Evolutionary conservation across 2,797 vertebrate genomes (phyloP).

Genomic region (Harpagifer antarcticus): DNA sequence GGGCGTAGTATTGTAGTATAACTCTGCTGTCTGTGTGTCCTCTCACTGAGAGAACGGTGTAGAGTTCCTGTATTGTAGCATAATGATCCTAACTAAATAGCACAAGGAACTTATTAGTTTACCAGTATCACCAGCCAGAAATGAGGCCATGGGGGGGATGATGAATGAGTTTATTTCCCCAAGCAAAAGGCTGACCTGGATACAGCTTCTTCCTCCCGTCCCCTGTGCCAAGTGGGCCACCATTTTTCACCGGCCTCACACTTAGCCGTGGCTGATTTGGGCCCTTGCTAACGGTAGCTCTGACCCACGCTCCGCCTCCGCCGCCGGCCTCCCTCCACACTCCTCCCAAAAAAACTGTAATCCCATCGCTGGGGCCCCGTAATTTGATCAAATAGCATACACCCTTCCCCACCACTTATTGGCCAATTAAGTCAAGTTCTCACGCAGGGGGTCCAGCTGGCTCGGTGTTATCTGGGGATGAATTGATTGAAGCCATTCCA

Average conservation of each 20-base stretch:
- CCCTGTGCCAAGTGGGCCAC: constrained; percentile 91
- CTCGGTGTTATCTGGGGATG: constrained; percentile 95
- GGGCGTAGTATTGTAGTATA: neutral
- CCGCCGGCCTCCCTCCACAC: constrained; percentile 73
- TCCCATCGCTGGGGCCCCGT: constrained; percentile 90
- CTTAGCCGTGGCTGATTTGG: constrained; percentile 83
- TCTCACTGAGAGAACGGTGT: constrained; percentile 38
- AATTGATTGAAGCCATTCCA: constrained; percentile 99
- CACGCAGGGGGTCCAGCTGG: constrained; percentile 99
- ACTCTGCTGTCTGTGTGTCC: constrained; percentile 6
- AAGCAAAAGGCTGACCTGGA: constrained; percentile 96
- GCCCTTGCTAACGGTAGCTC: constrained; percentile 84
- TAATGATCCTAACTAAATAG: constrained; percentile 87
- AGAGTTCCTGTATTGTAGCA: constrained; percentile 85
- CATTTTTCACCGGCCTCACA: constrained; percentile 94
- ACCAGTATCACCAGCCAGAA: constrained; percentile 93
- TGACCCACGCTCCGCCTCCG: constrained; percentile 81
- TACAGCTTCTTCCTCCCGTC: constrained; percentile 83
- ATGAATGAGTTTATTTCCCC: constrained; percentile 93
- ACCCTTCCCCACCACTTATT: constrained; percentile 99
- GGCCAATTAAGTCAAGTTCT: constrained; percentile 99
- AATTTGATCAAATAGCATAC: constrained; percentile 98
- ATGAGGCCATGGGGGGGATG: constrained; percentile 94
- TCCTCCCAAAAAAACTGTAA: constrained; percentile 90
- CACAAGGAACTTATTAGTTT: constrained; percentile 90